Evolutionary conservation across 1,140 invertebrate genomes (phyloP), one percentile per base, ranked within the genome.

Genomic region (Hetaerina americana): DNA sequence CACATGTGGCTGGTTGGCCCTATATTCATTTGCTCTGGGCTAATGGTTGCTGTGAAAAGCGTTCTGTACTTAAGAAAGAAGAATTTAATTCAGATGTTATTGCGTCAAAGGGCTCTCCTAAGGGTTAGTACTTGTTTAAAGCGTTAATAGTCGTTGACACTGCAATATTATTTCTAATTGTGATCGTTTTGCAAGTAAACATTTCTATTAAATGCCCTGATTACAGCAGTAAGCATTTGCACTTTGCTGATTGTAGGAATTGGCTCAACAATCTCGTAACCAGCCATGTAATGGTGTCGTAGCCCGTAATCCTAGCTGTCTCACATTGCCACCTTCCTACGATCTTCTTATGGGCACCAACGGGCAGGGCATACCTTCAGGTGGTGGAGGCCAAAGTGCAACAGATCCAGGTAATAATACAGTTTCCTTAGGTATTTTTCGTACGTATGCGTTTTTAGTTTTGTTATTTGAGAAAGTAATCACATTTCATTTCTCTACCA

Each of bases 1-100:
- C 86, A 88, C 79, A 87, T 88, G 86, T 89, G 87, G 87, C 81
- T 88, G 6, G 85, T 88, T 24, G 88, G 87, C 73, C 87, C 87
- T 15, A 85, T 89, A 76, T 87, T 88, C 78, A 87, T 88, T 74
- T 87, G 87, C 80, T 88, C 86, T 49, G 87, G 87, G 69, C 83
- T 88, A 75, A 87, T 88, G 87, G 84, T 89, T 31, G 88, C 86
- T 67, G 85, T 88, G 1, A 88, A 88, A 77, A 88, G 86, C 76
- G 85, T 88, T 80, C 78, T 89, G 29, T 88, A 88, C 78, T 80
- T 88, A 68, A 79, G 87, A 74, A 84, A 85, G 77, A 88, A 88
- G 78, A 87, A 85, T 77, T 83, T 88, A 57, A 86, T 88, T 71
- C 85, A 87, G 78, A 86, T 88, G 85, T 81, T 88, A 40, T 79